Percentiles rank a stretch among this genome's conserved stretches.
Conservation (phyloP, 2,113 vertebrate species). For the Pelecanus crispus region DNA sequence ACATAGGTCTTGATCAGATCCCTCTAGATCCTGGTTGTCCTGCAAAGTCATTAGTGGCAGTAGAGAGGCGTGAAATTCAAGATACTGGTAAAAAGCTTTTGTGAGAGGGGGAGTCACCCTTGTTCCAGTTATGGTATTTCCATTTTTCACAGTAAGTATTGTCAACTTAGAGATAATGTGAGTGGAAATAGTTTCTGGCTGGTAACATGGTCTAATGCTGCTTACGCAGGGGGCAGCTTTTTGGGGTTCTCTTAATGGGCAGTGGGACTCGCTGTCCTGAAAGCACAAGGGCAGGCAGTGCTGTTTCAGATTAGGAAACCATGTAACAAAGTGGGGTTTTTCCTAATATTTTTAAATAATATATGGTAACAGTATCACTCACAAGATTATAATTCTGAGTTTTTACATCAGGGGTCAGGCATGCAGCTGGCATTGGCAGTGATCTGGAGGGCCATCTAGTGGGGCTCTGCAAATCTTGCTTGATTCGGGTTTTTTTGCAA, state of each 20-base stretch:
- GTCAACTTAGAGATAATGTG: neutral
- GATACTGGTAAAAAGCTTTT: neutral
- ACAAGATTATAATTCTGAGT: neutral
- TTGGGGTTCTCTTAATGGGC: neutral
- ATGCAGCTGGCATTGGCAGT: neutral
- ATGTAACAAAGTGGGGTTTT: neutral
- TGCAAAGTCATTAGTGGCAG: neutral
- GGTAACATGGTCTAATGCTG: accelerated
- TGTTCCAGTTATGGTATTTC: constrained; percentile 60
- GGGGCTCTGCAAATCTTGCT: neutral
- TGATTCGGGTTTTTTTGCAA: neutral
- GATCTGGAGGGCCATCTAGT: constrained; percentile 57
- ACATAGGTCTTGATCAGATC: constrained; percentile 1
- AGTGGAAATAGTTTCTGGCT: neutral
- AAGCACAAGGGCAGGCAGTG: neutral
- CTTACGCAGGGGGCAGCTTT: neutral
- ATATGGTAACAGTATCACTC: neutral
- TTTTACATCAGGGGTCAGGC: neutral
- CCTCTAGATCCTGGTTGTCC: neutral
- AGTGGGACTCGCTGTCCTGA: neutral
- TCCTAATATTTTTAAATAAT: neutral
- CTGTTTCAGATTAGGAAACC: neutral
- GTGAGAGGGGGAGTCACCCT: neutral
- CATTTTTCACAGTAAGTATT: constrained; percentile 61
- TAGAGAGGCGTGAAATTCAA: neutral